Evolutionary conservation across 2,888 invertebrate species (phyloP).

Genomic region (Andrena flavipes): DNA sequence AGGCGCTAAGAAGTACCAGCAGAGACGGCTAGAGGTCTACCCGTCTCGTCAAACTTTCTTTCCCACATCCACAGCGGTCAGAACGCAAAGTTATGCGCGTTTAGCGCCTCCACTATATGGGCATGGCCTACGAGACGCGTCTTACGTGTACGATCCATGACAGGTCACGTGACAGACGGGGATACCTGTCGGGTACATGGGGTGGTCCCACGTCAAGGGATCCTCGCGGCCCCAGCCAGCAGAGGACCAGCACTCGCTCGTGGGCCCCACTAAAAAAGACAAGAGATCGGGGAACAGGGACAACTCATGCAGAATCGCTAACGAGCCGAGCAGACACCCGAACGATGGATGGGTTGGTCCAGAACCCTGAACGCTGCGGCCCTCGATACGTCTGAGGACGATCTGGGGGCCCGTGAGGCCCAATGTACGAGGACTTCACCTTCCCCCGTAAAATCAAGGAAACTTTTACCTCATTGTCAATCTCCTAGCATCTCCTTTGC

Average conservation of each 20-base stretch:
- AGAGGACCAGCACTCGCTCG: constrained; percentile 46
- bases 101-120: constrained; percentile 71
- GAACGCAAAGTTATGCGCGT: constrained; percentile 71
- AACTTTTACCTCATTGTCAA: not conserved
- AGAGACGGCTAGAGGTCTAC: not conserved
- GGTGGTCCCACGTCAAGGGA: constrained; percentile 80
- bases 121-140: constrained; percentile 56
- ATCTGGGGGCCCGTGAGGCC: not conserved
- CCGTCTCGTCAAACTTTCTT: constrained; percentile 37
- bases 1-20: not conserved
- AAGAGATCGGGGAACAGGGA: constrained; percentile 74
- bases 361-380: constrained; percentile 43
- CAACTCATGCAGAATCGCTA: constrained; percentile 82
- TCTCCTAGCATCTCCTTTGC: too few species aligned
- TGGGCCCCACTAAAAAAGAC: constrained; percentile 72
- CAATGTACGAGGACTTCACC: not conserved
- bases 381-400: constrained; percentile 53
- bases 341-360: constrained; percentile 80
- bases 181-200: constrained; percentile 81
- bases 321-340: constrained; percentile 80
- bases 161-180: constrained; percentile 81
- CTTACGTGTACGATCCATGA: constrained; percentile 66
- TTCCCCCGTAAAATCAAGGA: not conserved
- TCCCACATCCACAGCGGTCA: constrained; percentile 51
- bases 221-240: constrained; percentile 43